phyloP scores from a whole-genome alignment of 2,888 invertebrate species.

The Eristalinus aeneus region DNA sequence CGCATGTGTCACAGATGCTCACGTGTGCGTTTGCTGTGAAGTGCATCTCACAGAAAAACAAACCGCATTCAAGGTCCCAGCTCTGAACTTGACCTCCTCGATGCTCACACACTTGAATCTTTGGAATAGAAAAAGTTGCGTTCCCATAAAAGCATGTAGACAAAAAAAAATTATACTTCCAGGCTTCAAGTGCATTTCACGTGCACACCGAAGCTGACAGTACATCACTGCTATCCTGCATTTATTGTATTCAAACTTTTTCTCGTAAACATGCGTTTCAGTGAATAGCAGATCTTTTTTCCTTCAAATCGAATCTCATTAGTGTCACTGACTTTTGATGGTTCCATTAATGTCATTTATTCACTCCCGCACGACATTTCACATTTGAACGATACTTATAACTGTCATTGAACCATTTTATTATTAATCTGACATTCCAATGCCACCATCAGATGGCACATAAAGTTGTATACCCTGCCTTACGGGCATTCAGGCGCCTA shows the following conservation, averaged over 20 bases:
- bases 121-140: constrained; percentile 15
- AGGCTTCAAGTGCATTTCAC: constrained; percentile 30
- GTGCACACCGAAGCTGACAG: constrained; percentile 3
- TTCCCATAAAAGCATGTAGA: neutral
- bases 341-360: neutral
- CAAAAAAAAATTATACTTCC: neutral
- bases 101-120: constrained; percentile 6
- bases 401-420: neutral
- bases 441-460: neutral
- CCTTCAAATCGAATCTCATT: neutral
- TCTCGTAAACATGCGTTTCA: neutral
- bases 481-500: neutral
- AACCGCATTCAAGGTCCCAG: constrained; percentile 2
- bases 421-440: neutral
- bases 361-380: neutral
- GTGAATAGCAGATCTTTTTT: neutral
- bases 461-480: neutral
- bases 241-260: neutral
- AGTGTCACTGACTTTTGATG: neutral
- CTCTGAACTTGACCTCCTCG: constrained; percentile 15
- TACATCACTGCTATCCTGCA: constrained; percentile 3
- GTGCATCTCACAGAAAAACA: neutral
- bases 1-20: neutral
- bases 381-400: neutral
- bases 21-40: neutral